Evolutionary conservation across 2,113 vertebrate genomes (phyloP).

Genomic region (Malaclemys terrapin): DNA sequence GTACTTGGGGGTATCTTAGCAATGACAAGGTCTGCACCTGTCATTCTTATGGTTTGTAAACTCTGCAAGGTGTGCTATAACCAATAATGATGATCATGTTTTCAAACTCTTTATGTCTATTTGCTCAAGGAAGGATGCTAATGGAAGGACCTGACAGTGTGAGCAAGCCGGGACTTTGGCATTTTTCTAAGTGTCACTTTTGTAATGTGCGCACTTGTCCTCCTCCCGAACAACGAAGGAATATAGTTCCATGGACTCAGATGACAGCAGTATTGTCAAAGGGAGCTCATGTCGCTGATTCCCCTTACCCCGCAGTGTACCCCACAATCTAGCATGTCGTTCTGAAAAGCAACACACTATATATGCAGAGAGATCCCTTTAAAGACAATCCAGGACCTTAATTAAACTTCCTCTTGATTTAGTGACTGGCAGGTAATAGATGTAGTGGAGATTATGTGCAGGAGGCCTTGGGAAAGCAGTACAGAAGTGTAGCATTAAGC

Average conservation of each 20-base stretch:
- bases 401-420: not conserved
- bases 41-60: not conserved
- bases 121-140: not conserved
- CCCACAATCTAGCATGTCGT: not conserved
- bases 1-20: not conserved
- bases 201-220: not conserved
- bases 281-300: not conserved
- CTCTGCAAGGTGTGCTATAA: not conserved
- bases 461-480: not conserved
- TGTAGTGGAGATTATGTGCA: not conserved
- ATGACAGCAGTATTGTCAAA: not conserved
- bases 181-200: not conserved
- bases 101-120: not conserved
- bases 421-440: not conserved
- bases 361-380: not conserved
- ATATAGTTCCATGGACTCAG: not conserved
- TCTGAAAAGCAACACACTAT: not conserved
- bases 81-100: not conserved
- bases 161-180: not conserved
- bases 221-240: not conserved
- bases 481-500: not conserved
- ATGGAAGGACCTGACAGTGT: not conserved
- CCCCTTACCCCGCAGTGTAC: not conserved
- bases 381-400: not conserved
- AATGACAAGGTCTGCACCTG: not conserved